Evolutionary conservation across 2,113 vertebrate genomes (phyloP).

Genomic region (Stegostoma tigrinum): DNA sequence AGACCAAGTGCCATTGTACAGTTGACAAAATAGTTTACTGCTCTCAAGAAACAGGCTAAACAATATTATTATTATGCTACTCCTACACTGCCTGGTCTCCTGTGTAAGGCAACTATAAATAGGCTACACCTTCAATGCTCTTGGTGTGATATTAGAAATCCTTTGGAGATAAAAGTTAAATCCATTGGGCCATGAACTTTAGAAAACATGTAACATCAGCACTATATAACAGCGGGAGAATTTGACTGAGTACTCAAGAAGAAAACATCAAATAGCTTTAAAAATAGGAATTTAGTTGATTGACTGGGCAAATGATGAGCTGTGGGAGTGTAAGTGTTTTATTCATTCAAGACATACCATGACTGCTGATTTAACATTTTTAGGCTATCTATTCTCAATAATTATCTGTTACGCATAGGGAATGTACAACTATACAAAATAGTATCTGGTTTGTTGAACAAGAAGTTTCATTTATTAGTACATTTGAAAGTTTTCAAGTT

Average conservation of each 20-base stretch:
- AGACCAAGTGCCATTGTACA: neutral
- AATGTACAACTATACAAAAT: neutral
- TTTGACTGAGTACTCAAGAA: neutral
- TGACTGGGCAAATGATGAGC: neutral
- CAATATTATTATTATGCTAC: neutral
- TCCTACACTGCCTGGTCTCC: neutral
- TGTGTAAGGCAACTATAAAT: neutral
- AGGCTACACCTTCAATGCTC: neutral
- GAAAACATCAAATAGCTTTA: neutral
- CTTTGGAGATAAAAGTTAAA: neutral
- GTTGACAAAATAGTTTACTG: neutral
- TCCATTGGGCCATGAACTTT: neutral
- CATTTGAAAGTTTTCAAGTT: neutral
- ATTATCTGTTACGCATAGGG: neutral
- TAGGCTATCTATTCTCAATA: neutral
- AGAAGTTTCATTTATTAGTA: neutral
- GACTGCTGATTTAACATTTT: neutral
- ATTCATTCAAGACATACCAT: neutral
- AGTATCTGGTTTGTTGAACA: neutral
- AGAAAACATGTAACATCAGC: neutral
- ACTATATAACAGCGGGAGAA: neutral
- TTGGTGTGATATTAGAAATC: neutral
- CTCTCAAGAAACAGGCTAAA: neutral
- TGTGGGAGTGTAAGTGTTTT: neutral
- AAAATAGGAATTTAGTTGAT: neutral